These are phyloP conservation scores for Lophotriccus pileatus DNA, from an alignment of 2,797 vertebrate species.

Conservation along the genomic window DNA sequence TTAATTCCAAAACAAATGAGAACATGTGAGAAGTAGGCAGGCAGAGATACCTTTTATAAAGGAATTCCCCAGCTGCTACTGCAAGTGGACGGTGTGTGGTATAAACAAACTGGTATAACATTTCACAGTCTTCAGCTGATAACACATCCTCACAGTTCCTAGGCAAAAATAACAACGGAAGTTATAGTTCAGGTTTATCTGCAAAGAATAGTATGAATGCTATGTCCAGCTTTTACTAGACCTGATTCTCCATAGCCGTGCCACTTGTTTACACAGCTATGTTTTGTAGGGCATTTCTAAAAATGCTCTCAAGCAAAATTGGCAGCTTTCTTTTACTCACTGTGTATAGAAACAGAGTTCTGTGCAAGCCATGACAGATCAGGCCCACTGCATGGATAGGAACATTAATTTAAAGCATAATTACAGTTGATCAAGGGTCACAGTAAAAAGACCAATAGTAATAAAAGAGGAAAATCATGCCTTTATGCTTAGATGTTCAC, in stretches of 20 bases:
- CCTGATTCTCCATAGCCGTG: not conserved
- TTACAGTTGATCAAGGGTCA: not conserved
- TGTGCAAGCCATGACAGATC: not conserved
- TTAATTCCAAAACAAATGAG: not conserved
- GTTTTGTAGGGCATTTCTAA: not conserved
- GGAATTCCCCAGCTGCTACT: slow-evolving; percentile 85
- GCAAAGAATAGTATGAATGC: not conserved
- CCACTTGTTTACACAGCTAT: not conserved
- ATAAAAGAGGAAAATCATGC: not conserved
- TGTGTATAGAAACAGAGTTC: not conserved
- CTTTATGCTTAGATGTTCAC: not conserved
- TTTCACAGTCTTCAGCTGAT: slow-evolving; percentile 80
- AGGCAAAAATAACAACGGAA: slow-evolving; percentile 50
- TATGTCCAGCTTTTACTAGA: not conserved
- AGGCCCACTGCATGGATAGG: not conserved
- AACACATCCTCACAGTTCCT: slow-evolving; percentile 84
- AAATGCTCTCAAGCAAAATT: not conserved
- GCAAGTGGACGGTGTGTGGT: slow-evolving; percentile 88
- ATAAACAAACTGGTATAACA: slow-evolving; percentile 86
- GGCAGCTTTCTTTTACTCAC: not conserved
- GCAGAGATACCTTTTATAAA: slow-evolving; percentile 82
- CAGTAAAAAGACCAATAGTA: not conserved
- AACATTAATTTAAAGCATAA: not conserved
- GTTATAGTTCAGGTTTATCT: slow-evolving; percentile 20
- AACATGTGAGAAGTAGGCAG: not conserved